Evolutionary conservation across 2,888 invertebrate genomes (phyloP).

Genomic region (Entomobrya multifasciata): DNA sequence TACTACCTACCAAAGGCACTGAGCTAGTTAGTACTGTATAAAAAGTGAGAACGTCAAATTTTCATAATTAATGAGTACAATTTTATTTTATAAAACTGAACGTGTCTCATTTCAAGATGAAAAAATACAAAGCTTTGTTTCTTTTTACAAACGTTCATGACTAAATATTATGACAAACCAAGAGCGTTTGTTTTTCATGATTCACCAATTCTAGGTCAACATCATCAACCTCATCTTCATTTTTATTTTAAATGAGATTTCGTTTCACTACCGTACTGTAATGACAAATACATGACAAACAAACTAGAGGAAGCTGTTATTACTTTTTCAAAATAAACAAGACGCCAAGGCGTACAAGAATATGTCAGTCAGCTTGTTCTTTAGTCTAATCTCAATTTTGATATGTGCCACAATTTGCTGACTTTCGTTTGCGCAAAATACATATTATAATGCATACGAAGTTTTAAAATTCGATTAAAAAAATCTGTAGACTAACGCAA

Average conservation of each 20-base stretch:
- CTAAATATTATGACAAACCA: background rate
- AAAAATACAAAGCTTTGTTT: constrained; percentile 23
- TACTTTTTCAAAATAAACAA: background rate
- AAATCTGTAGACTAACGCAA: background rate
- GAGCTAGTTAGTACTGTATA: too few species aligned
- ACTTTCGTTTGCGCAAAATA: too few species aligned
- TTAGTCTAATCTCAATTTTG: too few species aligned
- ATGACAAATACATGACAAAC: background rate
- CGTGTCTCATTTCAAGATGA: constrained; percentile 2
- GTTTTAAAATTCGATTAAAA: background rate
- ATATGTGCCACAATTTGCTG: too few species aligned
- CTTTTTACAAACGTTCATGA: background rate
- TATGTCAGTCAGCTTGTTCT: too few species aligned
- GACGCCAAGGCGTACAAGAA: background rate
- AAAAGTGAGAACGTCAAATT: too few species aligned
- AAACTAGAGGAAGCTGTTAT: background rate
- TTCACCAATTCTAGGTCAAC: constrained; percentile 59
- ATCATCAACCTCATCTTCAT: constrained; percentile 19
- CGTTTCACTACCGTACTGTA: background rate
- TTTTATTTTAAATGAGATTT: background rate
- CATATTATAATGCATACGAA: background rate
- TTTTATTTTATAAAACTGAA: background rate
- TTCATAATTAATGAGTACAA: constrained; percentile 3
- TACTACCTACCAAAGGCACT: too few species aligned
- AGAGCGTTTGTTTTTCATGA: constrained; percentile 60